Conservation (phyloP, 2,888 invertebrate genomes). For the Pollenia angustigena region DNA sequence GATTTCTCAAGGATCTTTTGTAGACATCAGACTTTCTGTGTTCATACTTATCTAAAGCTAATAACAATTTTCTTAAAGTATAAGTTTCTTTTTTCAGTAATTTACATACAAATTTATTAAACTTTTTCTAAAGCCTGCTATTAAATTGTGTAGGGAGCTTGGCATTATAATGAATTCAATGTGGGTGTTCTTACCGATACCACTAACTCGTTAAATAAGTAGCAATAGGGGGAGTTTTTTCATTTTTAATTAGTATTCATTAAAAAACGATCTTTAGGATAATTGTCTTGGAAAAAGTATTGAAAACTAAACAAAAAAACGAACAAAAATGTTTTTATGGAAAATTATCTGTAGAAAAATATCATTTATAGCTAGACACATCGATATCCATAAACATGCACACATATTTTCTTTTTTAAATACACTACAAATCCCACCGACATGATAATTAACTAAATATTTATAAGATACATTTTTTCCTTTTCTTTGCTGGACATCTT, state of each 20-base stretch:
- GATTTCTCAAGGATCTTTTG: too few species aligned
- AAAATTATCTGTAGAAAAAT: background rate
- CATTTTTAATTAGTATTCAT: constrained; percentile 64
- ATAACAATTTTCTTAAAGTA: too few species aligned
- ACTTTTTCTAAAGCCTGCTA: background rate
- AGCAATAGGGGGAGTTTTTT: constrained; percentile 34
- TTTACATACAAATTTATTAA: background rate
- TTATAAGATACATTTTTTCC: background rate
- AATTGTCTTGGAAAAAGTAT: constrained; percentile 37
- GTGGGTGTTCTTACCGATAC: constrained; percentile 60
- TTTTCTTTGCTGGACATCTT: constrained; percentile 10
- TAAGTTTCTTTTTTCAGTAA: background rate
- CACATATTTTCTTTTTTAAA: background rate
- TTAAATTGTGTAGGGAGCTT: constrained; percentile 37
- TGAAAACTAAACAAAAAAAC: background rate
- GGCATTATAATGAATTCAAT: constrained; percentile 34
- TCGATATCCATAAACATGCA: too few species aligned
- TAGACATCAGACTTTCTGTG: too few species aligned
- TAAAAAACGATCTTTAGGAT: constrained; percentile 50
- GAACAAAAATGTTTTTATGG: background rate
- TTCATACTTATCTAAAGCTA: too few species aligned
- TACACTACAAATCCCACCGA: constrained; percentile 7
- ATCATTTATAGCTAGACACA: background rate
- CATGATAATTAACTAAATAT: constrained; percentile 13
- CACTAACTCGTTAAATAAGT: constrained; percentile 21